phyloP scores from a whole-genome alignment of 2,888 invertebrate species.

The Gari tellinella region DNA sequence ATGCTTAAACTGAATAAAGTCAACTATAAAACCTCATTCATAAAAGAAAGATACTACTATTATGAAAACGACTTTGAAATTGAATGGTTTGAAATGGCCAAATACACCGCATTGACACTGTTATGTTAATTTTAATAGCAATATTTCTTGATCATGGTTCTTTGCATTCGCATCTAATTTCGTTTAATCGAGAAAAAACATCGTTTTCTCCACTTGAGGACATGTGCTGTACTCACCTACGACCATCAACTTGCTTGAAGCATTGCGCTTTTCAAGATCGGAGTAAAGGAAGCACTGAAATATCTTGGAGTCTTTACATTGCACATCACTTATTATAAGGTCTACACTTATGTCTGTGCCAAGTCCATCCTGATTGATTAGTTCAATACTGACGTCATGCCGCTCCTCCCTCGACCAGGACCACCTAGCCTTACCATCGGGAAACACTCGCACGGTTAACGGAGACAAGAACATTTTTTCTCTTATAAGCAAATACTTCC shows the following conservation, averaged over 20 bases:
- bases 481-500: slow-evolving; percentile 34
- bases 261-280: background rate
- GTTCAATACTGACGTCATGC: slow-evolving; percentile 35
- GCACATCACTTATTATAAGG: slow-evolving; percentile 31
- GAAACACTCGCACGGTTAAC: slow-evolving; percentile 27
- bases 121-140: too few relatives aligned
- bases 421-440: slow-evolving; percentile 27
- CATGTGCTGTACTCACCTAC: slow-evolving; percentile 35
- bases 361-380: slow-evolving; percentile 17
- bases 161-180: too few relatives aligned
- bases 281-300: slow-evolving; percentile 35
- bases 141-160: too few relatives aligned
- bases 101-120: too few relatives aligned
- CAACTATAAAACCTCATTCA: too few relatives aligned
- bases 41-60: too few relatives aligned
- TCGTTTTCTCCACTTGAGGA: too few relatives aligned
- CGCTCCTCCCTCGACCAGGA: slow-evolving; percentile 20
- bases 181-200: too few relatives aligned
- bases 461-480: slow-evolving; percentile 19
- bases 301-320: slow-evolving; percentile 40
- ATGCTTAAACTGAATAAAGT: too few relatives aligned
- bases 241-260: slow-evolving; percentile 20
- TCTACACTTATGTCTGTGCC: slow-evolving; percentile 28
- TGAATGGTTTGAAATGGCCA: too few relatives aligned
- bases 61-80: too few relatives aligned